Percentiles rank a stretch among this genome's conserved stretches.
Conservation (phyloP, 2,888 invertebrate species). For the Plagodis pulveraria region DNA sequence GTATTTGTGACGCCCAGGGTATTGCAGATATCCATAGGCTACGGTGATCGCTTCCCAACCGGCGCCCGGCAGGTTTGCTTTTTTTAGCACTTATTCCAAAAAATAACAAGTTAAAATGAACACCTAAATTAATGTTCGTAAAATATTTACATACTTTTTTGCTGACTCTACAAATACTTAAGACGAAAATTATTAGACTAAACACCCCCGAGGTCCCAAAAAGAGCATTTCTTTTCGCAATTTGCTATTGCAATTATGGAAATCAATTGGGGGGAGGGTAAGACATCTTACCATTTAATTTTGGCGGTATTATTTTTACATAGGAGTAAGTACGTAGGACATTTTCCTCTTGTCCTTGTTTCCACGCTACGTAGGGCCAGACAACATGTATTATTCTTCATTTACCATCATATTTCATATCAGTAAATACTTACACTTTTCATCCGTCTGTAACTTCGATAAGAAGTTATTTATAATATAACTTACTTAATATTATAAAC, state of each 20-base stretch:
- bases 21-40: too few relatives aligned
- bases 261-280: conserved; percentile 61
- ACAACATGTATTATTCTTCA: too few relatives aligned
- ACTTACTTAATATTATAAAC: too few relatives aligned
- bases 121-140: too few relatives aligned
- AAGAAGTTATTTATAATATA: too few relatives aligned
- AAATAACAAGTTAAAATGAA: neutral
- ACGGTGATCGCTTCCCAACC: too few relatives aligned
- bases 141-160: neutral
- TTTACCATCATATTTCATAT: too few relatives aligned
- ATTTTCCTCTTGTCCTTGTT: neutral
- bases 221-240: conserved; percentile 69
- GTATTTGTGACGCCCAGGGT: too few relatives aligned
- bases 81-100: neutral
- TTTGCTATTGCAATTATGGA: conserved; percentile 73
- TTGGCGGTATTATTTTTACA: conserved; percentile 20
- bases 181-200: conserved; percentile 69
- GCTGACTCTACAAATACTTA: conserved; percentile 50
- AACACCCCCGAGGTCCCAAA: conserved; percentile 58
- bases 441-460: too few relatives aligned
- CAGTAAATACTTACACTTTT: too few relatives aligned
- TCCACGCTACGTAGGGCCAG: too few relatives aligned
- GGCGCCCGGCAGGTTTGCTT: too few relatives aligned
- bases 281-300: conserved; percentile 52
- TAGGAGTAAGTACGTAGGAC: neutral